Conservation (phyloP, 1,140 invertebrate genomes). For the Drosophila parvula region DNA sequence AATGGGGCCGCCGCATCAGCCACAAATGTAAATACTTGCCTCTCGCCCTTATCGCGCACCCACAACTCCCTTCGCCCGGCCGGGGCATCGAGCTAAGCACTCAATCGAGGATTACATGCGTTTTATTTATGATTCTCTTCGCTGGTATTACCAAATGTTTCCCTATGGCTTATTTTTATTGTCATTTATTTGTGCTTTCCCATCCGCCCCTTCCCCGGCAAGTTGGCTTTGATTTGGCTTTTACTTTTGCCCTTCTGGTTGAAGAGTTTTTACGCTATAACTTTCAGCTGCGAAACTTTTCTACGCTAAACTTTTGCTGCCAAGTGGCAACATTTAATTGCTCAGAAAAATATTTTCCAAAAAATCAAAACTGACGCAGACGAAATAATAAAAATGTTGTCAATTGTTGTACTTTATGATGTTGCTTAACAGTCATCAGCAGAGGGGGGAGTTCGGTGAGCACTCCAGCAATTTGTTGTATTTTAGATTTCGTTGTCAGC, state of each 20-base stretch:
- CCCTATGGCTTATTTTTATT: slow-evolving; percentile 69
- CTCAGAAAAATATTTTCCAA: slow-evolving; percentile 75
- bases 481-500: slow-evolving; percentile 60
- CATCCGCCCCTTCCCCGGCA: slow-evolving; percentile 29
- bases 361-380: slow-evolving; percentile 39
- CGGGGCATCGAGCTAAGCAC: slow-evolving; percentile 71
- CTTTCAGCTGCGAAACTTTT: slow-evolving; percentile 67
- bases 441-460: slow-evolving; percentile 35
- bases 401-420: slow-evolving; percentile 79
- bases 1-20: slow-evolving; percentile 60
- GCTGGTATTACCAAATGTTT: slow-evolving; percentile 75
- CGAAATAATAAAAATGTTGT: slow-evolving; percentile 66
- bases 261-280: slow-evolving; percentile 62
- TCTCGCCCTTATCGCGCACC: slow-evolving; percentile 27
- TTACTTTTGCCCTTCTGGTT: slow-evolving; percentile 38
- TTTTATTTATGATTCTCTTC: slow-evolving; percentile 80
- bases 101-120: slow-evolving; percentile 80
- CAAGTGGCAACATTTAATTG: slow-evolving; percentile 82
- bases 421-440: slow-evolving; percentile 41
- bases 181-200: slow-evolving; percentile 50
- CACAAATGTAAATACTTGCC: slow-evolving; percentile 75
- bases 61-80: slow-evolving; percentile 15
- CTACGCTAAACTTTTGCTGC: slow-evolving; percentile 64
- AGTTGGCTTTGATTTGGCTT: slow-evolving; percentile 52
- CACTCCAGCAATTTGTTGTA: slow-evolving; percentile 63